Evolutionary conservation across 1,140 invertebrate species (phyloP), one percentile per base, ranked within the genome.

Genomic region (Manduca sexta): DNA sequence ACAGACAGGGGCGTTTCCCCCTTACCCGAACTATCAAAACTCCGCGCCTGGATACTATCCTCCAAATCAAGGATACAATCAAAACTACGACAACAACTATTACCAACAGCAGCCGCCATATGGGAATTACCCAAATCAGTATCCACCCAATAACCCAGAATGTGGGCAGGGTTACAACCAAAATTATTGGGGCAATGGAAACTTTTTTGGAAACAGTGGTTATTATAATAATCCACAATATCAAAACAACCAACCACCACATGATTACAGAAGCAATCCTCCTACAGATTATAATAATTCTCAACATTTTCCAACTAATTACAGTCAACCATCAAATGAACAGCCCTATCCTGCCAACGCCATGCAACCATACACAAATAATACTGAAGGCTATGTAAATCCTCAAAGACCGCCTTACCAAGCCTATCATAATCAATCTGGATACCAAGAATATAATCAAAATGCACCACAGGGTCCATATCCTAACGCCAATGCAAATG

Each of bases 181-280:
- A 49, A 80, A 77, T 43, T 83, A 79, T 45, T 81, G 77, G 79
- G 64, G 68, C 6, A 76, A 74, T 37, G 66, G 71, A 6, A 74
- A 72, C 14, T 87, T 84, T 53, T 80, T 82, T 35, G 74, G 75
- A 7, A 80, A 81, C 44, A 41, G 71, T 3, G 68, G 65, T 3
- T 84, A 81, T 18, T 86, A 86, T 45, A 81, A 79, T 43, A 84
- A 82, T 39, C 63, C 72, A 2, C 76, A 76, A 39, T 85, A 77
- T 42, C 54, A 64, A n/a, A 74, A 75, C 30, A 75, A 72, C 37
- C 76, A 72, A 37, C 50, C 58, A 0, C 57, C 71, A 2, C 63
- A 64, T 49, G 61, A 74, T n/a, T 74, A 59, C 34, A 50, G 56
- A 26, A 46, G 44, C 7, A 60, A 72, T 31, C 43, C 63, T 12